These are phyloP conservation scores for Gorilla gorilla DNA, from an alignment of 2,113 vertebrate genomes.

Conservation along the genomic window DNA sequence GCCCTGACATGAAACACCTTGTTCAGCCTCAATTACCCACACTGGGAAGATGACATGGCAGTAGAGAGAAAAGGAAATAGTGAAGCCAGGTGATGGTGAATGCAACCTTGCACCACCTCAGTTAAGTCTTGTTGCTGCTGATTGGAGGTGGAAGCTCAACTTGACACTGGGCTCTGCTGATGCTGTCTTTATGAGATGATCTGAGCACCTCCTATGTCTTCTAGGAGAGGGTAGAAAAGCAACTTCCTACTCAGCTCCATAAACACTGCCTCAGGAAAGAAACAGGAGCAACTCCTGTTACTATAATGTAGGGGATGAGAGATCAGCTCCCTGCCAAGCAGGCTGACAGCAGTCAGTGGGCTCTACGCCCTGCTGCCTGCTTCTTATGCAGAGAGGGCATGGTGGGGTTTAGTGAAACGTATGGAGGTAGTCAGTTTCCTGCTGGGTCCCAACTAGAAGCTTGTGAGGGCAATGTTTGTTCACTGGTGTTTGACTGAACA, in stretches of 20 bases:
- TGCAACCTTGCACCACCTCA: too few relatives aligned
- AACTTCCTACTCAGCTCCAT: neutral
- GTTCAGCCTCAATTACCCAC: neutral
- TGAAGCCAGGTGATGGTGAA: neutral
- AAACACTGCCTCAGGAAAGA: fast-evolving
- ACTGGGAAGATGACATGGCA: too few relatives aligned
- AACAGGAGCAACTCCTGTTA: neutral
- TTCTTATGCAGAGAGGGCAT: neutral
- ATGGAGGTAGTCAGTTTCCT: neutral
- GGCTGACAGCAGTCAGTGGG: neutral
- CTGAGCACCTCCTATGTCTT: neutral
- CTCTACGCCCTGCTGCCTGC: neutral
- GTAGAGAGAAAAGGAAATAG: neutral
- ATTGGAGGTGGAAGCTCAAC: neutral
- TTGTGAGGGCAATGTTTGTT: neutral
- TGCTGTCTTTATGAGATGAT: neutral
- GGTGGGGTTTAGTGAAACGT: neutral
- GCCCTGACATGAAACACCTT: neutral
- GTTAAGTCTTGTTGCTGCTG: neutral
- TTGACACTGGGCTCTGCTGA: neutral
- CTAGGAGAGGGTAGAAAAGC: neutral
- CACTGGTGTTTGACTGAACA: neutral
- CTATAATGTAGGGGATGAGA: neutral
- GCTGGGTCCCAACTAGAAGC: too few relatives aligned
- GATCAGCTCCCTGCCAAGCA: neutral